phyloP scores from a whole-genome alignment of 2,113 vertebrate genomes.

The Ammodytes dubius region DNA sequence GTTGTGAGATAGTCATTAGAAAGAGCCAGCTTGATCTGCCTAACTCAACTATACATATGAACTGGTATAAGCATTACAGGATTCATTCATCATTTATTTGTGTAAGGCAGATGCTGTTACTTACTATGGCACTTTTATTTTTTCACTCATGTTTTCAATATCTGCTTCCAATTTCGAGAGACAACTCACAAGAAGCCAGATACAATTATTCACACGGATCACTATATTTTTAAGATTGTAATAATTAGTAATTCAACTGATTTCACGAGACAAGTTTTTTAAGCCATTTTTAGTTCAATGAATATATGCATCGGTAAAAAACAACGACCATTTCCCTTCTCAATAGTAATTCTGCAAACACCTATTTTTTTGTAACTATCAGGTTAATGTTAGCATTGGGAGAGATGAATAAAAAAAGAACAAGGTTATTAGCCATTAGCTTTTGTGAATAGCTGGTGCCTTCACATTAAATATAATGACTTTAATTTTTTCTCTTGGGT shows the following conservation, averaged over 20 bases:
- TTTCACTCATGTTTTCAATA: background rate
- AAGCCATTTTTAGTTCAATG: too few relatives aligned
- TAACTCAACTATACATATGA: slow-evolving; percentile 26
- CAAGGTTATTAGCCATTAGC: background rate
- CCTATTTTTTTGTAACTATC: background rate
- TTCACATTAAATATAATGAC: background rate
- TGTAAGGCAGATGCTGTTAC: background rate
- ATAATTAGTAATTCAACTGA: background rate
- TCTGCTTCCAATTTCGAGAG: background rate
- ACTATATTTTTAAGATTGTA: background rate
- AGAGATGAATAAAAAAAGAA: background rate
- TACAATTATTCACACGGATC: background rate
- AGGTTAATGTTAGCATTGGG: background rate
- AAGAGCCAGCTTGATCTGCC: slow-evolving; percentile 34
- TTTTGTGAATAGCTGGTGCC: background rate
- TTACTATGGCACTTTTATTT: background rate
- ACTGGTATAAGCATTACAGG: slow-evolving; percentile 8
- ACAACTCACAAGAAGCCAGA: background rate
- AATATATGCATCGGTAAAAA: too few relatives aligned
- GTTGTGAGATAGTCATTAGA: slow-evolving; percentile 9
- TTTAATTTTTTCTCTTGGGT: background rate
- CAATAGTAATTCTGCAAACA: background rate
- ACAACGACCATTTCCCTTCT: background rate
- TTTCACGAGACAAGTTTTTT: background rate
- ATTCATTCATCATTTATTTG: slow-evolving; percentile 28